A percentile compares a stretch with the other conserved stretches of the same genome.
phyloP scores from a whole-genome alignment of 2,888 invertebrate genomes.

The Pediacus dermestoides region DNA sequence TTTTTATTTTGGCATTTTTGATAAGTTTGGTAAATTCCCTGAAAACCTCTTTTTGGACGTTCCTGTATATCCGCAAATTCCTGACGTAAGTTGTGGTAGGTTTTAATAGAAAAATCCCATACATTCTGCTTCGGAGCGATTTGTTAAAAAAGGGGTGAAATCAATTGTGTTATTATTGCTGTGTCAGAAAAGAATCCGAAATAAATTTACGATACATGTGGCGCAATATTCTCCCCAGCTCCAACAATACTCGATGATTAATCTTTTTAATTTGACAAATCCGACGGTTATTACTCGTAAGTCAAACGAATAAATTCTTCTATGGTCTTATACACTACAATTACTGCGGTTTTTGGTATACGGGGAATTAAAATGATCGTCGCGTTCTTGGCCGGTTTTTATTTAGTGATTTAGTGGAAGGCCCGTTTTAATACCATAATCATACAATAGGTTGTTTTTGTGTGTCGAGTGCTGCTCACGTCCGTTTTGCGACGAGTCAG shows the following conservation, averaged over 20 bases:
- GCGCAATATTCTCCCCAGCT: constrained; percentile 16
- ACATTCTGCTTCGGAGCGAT: no score
- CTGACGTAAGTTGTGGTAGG: no score
- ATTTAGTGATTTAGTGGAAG: constrained; percentile 24
- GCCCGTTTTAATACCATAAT: constrained; percentile 25
- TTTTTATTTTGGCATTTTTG: no score
- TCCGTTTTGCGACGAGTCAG: constrained; percentile 21
- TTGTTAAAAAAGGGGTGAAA: no score
- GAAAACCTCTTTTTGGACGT: no score
- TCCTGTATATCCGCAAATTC: no score
- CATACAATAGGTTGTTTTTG: constrained; percentile 30
- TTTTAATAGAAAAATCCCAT: no score
- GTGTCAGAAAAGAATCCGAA: constrained; percentile 17
- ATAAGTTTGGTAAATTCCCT: no score
- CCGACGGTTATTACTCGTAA: constrained; percentile 17
- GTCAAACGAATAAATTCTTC: constrained; percentile 16
- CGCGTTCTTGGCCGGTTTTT: constrained; percentile 23
- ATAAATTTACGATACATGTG: constrained; percentile 18
- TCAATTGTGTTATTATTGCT: constrained; percentile 18
- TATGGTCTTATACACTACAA: background rate
- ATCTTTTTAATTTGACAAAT: constrained; percentile 24
- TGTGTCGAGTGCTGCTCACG: constrained; percentile 26
- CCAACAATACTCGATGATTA: constrained; percentile 17
- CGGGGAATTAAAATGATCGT: constrained; percentile 18
- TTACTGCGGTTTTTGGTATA: background rate